Evolutionary conservation across 30 jellyfish, hydroid and myxozoan species (phyloP).

Genomic region (Aurelia sp.): DNA sequence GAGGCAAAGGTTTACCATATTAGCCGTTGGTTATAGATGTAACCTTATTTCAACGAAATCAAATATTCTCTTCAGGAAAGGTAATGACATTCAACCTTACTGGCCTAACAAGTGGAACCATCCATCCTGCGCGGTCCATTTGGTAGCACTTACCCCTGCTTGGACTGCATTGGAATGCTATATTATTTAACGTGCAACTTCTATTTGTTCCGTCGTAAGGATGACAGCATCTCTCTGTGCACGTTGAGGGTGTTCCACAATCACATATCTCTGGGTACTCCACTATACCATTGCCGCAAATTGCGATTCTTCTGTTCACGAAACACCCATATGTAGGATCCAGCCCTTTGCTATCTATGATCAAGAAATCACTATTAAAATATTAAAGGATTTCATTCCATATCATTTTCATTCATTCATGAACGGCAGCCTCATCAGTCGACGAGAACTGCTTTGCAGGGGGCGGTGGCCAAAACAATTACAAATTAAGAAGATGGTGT

Average conservation of each 20-base stretch:
- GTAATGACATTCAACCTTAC: constrained; percentile 85
- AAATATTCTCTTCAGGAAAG: constrained; percentile 28
- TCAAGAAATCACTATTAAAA: not conserved
- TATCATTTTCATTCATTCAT: too few relatives aligned
- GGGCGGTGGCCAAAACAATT: too few relatives aligned
- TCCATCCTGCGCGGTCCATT: too few relatives aligned
- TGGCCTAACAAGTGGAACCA: too few relatives aligned
- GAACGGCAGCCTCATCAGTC: too few relatives aligned
- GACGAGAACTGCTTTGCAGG: too few relatives aligned
- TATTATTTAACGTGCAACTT: constrained; percentile 83
- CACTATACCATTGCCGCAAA: constrained; percentile 95
- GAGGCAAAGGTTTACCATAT: too few relatives aligned
- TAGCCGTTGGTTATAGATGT: too few relatives aligned
- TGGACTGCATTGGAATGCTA: constrained; percentile 92
- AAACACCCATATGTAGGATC: constrained; percentile 86
- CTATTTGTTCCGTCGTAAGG: constrained; percentile 89
- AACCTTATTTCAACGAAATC: too few relatives aligned
- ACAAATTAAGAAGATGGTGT: too few relatives aligned
- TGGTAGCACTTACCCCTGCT: constrained; percentile 71
- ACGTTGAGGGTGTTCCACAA: constrained; percentile 90
- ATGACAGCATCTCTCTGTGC: constrained; percentile 91
- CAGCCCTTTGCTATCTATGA: constrained; percentile 87
- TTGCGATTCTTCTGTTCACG: constrained; percentile 79
- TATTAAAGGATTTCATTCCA: too few relatives aligned
- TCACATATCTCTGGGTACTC: constrained; percentile 96